Percentiles rank a stretch among this genome's conserved stretches.
Conservation (phyloP, 2,797 vertebrate genomes). For the Astyanax mexicanus region DNA sequence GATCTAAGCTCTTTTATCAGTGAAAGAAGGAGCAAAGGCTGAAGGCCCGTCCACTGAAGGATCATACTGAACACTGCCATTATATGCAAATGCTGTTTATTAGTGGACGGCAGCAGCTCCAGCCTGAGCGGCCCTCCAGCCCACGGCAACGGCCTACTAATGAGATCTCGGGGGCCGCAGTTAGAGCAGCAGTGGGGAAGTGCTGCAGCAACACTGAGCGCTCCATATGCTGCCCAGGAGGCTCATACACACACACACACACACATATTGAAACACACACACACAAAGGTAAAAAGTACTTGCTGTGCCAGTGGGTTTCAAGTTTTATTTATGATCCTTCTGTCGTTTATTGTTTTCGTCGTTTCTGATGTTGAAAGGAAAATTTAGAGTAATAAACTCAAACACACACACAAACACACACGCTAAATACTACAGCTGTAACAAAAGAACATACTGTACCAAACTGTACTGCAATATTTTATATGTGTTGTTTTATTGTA, state of each 20-base stretch:
- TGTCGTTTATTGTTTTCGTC: conserved; percentile 20
- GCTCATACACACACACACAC: conserved; percentile 59
- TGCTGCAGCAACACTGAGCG: conserved; percentile 75
- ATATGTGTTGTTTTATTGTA: too few species aligned
- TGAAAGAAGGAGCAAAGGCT: conserved; percentile 51
- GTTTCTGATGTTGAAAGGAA: conserved; percentile 22
- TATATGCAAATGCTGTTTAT: conserved; percentile 85
- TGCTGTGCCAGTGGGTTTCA: conserved; percentile 40
- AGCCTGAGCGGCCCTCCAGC: conserved; percentile 65
- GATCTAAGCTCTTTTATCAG: not conserved
- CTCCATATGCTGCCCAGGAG: conserved; percentile 84
- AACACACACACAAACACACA: too few species aligned
- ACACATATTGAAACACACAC: conserved; percentile 22
- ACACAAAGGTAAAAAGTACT: conserved; percentile 25
- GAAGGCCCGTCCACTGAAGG: conserved; percentile 64
- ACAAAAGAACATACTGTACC: too few species aligned
- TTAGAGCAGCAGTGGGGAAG: conserved; percentile 79
- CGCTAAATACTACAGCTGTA: too few species aligned
- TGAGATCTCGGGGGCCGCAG: conserved; percentile 83
- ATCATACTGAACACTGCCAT: conserved; percentile 75
- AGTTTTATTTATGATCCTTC: conserved; percentile 61
- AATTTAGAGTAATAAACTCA: conserved; percentile 7
- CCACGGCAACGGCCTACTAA: conserved; percentile 82
- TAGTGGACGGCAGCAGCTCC: conserved; percentile 75
- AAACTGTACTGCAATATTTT: too few species aligned